Conservation (phyloP, 2,888 invertebrate genomes). For the Agonopterix heracliana region DNA sequence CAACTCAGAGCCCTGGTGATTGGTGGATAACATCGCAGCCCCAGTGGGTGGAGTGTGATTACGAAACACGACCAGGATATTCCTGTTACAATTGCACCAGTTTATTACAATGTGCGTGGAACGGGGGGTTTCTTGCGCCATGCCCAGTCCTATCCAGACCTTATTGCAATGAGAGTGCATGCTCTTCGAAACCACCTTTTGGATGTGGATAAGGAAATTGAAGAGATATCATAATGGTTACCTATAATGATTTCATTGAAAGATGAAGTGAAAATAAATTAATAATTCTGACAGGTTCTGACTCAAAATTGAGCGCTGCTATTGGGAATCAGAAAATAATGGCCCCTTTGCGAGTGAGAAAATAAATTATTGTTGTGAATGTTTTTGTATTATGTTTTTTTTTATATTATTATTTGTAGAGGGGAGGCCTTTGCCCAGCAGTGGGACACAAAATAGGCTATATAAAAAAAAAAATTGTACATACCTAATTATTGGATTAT, state of each 20-base stretch:
- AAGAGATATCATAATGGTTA: not conserved
- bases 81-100: constrained; percentile 14
- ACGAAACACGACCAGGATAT: constrained; percentile 8
- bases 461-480: too few relatives aligned
- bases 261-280: too few relatives aligned
- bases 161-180: constrained; percentile 14
- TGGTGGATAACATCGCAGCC: constrained; percentile 11
- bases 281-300: too few relatives aligned
- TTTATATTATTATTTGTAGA: too few relatives aligned
- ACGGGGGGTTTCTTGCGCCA: constrained; percentile 13
- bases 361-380: too few relatives aligned
- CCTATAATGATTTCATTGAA: not conserved
- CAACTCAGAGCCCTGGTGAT: constrained; percentile 1
- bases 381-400: too few relatives aligned
- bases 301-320: too few relatives aligned
- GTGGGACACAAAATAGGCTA: too few relatives aligned
- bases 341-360: too few relatives aligned
- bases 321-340: too few relatives aligned
- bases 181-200: constrained; percentile 5
- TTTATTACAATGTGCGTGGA: constrained; percentile 11
- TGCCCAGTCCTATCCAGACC: constrained; percentile 10
- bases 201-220: constrained; percentile 6
- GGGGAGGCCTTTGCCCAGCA: too few relatives aligned
- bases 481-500: too few relatives aligned
- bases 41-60: constrained; percentile 14